phyloP scores from a whole-genome alignment of 2,113 vertebrate genomes.

The Nannobrachium achirus region DNA sequence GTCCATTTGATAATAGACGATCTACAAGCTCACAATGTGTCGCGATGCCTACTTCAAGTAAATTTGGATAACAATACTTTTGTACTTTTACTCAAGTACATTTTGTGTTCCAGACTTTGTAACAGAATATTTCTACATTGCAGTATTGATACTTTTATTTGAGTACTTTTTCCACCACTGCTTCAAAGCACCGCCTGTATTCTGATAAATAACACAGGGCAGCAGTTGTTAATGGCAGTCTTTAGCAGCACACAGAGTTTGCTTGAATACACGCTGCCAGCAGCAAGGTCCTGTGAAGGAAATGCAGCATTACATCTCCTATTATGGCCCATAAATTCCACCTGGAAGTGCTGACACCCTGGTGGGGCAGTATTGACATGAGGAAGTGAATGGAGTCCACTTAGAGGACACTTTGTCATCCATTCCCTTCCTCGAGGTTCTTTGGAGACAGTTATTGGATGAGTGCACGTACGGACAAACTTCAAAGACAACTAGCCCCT shows the following conservation, averaged over 20 bases:
- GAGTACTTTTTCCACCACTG: too few relatives aligned
- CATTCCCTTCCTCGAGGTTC: not conserved
- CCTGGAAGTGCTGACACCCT: slow-evolving; percentile 36
- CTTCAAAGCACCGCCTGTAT: slow-evolving; percentile 43
- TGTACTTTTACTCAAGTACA: too few relatives aligned
- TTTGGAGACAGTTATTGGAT: not conserved
- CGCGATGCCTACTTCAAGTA: too few relatives aligned
- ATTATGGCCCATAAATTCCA: slow-evolving; percentile 66
- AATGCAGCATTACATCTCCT: slow-evolving; percentile 51
- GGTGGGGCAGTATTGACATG: slow-evolving; percentile 4
- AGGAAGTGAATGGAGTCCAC: slow-evolving; percentile 44
- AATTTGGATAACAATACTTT: too few relatives aligned
- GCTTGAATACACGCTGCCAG: slow-evolving; percentile 46
- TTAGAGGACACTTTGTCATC: slow-evolving; percentile 17
- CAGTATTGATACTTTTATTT: too few relatives aligned
- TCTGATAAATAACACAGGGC: slow-evolving; percentile 62
- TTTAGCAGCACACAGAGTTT: slow-evolving; percentile 44
- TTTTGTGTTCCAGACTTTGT: too few relatives aligned
- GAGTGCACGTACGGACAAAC: not conserved
- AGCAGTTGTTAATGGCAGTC: slow-evolving; percentile 60
- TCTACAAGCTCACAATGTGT: too few relatives aligned
- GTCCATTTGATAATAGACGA: too few relatives aligned
- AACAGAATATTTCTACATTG: too few relatives aligned
- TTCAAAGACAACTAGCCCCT: slow-evolving; percentile 1
- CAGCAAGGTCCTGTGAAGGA: slow-evolving; percentile 70